These are phyloP conservation scores for Allophyes oxyacanthae DNA, from an alignment of 2,888 invertebrate species.

Conservation along the genomic window DNA sequence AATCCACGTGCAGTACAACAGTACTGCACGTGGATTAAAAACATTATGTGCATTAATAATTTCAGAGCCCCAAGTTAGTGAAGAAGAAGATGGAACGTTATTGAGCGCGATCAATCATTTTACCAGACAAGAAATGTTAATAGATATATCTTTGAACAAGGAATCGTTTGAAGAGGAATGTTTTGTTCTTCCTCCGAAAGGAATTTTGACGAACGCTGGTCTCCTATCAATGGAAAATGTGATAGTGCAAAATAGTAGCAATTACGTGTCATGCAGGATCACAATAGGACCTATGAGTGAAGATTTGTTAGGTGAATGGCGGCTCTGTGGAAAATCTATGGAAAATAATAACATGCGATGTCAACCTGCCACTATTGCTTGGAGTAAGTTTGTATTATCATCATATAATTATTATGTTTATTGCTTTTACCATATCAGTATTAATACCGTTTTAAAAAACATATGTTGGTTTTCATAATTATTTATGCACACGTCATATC, in stretches of 20 bases:
- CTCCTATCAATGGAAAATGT: constrained; percentile 25
- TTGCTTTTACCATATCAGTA: too few relatives aligned
- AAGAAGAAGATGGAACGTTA: not conserved
- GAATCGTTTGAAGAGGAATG: constrained; percentile 44
- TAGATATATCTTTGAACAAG: constrained; percentile 50
- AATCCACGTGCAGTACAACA: too few relatives aligned
- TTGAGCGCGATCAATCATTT: constrained; percentile 34
- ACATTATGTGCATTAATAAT: not conserved
- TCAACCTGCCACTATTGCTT: constrained; percentile 45
- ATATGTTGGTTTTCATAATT: too few relatives aligned
- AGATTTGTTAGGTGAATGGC: constrained; percentile 51
- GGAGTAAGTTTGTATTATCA: constrained; percentile 51
- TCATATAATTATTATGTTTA: too few relatives aligned
- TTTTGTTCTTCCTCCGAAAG: constrained; percentile 36
- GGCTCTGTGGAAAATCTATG: constrained; percentile 39
- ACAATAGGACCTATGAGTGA: constrained; percentile 48
- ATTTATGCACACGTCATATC: too few relatives aligned
- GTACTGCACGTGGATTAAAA: too few relatives aligned
- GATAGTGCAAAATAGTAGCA: constrained; percentile 24
- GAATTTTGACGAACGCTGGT: constrained; percentile 5
- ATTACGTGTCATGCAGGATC: constrained; percentile 57
- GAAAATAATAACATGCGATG: constrained; percentile 30
- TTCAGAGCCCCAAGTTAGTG: not conserved
- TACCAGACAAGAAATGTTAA: constrained; percentile 3
- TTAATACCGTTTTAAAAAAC: too few relatives aligned